Base-by-base conservation (phyloP, 2,113 vertebrate genomes). In the Centropus unirufus region DNA sequence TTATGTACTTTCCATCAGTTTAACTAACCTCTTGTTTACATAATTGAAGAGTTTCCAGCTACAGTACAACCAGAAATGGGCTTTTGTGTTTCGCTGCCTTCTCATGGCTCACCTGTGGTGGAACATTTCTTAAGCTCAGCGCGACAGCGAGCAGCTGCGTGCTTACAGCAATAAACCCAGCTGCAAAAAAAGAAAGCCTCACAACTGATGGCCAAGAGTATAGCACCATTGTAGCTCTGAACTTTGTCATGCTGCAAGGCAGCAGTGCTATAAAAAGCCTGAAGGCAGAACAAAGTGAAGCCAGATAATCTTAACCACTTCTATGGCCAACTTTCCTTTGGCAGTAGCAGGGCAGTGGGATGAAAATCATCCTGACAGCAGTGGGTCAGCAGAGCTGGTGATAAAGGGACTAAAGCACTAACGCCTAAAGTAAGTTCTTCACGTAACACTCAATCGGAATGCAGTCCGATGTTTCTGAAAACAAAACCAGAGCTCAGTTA, bases 261-360 rank as follows among this genome's bases (percentile, higher is more conserved):
- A 92, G 81, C 73, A 5, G 0, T 46, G 40, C 80, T 92, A 78
- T 83, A 89, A 94, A 92, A 96, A 90, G 74, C 22, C 51, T 88
- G 92, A 84, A 90, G 82, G 70, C 51, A 57, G 87, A 95, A 55
- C 57, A 82, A 55, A 67, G 63, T 89, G 95, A 92, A 91, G 69
- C 88, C 74, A 87, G 78, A 92, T 83, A 80, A 87, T 86, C 85
- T 83, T 67, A 75, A 91, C 78, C 63, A 67, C 39, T 83, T 82
- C 70, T 63, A 5, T 2, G 7, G 55, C 39, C 3, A 21, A 91
- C 76, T 88, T 89, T 87, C 78, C 51, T 91, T 87, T 85, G 75
- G 78, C 84, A 83, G 78, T 92, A 74, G 59, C 59, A 63, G 87
- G 42, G 42, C 73, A 85, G 32, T 24, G 16, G 90, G 77, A 92